These are phyloP conservation scores for Harpegnathos saltator DNA, from an alignment of 1,140 invertebrate genomes.

Conservation along the genomic window DNA sequence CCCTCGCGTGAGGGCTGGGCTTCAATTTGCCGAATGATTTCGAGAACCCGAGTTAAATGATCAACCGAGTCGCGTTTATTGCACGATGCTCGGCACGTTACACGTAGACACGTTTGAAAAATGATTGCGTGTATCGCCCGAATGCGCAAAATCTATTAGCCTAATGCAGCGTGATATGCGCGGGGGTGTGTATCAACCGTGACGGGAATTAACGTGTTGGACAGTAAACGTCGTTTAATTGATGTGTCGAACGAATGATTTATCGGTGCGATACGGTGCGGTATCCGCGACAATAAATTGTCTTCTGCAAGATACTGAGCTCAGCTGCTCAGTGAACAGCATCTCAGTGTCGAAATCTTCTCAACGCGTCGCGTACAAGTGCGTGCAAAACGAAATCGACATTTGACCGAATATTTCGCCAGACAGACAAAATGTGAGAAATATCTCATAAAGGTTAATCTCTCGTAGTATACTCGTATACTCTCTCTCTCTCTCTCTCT, in stretches of 20 bases:
- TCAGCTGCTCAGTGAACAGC: no score
- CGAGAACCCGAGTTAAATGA: constrained; percentile 79
- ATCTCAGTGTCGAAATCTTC: neutral
- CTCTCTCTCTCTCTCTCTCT: no score
- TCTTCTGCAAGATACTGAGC: no score
- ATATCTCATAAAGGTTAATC: neutral
- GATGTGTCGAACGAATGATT: neutral
- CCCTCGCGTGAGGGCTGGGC: constrained; percentile 67
- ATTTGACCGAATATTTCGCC: neutral
- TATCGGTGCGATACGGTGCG: no score
- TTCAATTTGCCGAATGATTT: constrained; percentile 83
- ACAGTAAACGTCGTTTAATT: neutral
- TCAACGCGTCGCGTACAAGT: neutral
- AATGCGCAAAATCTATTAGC: neutral
- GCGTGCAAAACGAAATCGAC: neutral
- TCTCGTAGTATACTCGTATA: neutral
- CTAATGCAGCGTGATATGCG: neutral
- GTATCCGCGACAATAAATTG: no score
- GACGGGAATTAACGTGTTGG: neutral
- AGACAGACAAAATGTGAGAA: neutral
- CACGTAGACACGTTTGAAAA: constrained; percentile 21
- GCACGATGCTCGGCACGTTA: constrained; percentile 7
- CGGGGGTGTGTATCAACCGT: neutral
- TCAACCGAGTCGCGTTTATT: constrained; percentile 75
- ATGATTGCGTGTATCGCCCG: constrained; percentile 13